Percentiles rank a stretch among this genome's conserved stretches.
Conservation (phyloP, 2,797 vertebrate genomes). For the Crocidura indochinensis region DNA sequence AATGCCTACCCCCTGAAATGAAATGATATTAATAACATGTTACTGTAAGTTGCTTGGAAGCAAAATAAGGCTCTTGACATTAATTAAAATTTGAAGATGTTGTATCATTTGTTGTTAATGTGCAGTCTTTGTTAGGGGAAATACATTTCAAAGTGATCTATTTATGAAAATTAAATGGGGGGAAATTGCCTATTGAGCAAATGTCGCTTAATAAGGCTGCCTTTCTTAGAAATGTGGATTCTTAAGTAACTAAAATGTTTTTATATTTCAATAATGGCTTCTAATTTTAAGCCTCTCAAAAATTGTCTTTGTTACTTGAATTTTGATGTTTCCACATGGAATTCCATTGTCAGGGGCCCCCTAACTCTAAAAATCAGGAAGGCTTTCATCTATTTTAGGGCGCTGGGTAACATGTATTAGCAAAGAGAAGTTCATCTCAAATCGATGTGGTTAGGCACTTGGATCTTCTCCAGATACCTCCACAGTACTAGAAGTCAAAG, state of each 20-base stretch:
- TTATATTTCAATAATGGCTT: slow-evolving; percentile 82
- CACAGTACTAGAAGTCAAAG: slow-evolving; percentile 65
- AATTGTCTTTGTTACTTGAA: slow-evolving; percentile 80
- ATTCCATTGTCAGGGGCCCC: slow-evolving; percentile 67
- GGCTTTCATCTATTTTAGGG: slow-evolving; percentile 65
- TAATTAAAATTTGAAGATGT: slow-evolving; percentile 89
- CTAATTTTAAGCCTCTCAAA: slow-evolving; percentile 77
- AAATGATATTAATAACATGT: slow-evolving; percentile 89
- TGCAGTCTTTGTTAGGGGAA: slow-evolving; percentile 82
- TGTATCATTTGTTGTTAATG: slow-evolving; percentile 85
- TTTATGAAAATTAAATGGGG: slow-evolving; percentile 85
- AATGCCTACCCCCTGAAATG: slow-evolving; percentile 87
- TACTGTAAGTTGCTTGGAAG: slow-evolving; percentile 87
- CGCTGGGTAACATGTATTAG: slow-evolving; percentile 62
- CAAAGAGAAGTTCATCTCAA: slow-evolving; percentile 76
- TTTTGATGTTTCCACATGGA: slow-evolving; percentile 81
- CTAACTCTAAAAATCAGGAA: slow-evolving; percentile 71
- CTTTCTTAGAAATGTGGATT: slow-evolving; percentile 83
- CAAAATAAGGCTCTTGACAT: slow-evolving; percentile 88
- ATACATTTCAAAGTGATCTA: slow-evolving; percentile 87
- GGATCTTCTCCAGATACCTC: slow-evolving; percentile 70
- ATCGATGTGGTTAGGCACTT: slow-evolving; percentile 59
- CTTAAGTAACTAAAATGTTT: slow-evolving; percentile 79
- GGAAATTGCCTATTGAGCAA: slow-evolving; percentile 84
- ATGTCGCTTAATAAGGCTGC: slow-evolving; percentile 76